These are phyloP conservation scores for Sitobion miscanthi DNA, from an alignment of 1,140 invertebrate species.

Conservation along the genomic window DNA sequence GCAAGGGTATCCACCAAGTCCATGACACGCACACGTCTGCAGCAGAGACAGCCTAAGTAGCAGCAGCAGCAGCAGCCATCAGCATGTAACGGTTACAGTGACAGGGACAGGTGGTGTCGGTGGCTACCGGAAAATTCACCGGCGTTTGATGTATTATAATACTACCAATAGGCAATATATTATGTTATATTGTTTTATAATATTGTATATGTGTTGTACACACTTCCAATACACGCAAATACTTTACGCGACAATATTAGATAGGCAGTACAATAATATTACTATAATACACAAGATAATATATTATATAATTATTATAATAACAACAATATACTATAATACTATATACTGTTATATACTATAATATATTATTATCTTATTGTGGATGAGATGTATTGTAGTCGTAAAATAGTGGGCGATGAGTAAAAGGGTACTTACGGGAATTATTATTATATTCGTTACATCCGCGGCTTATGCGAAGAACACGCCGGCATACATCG, in stretches of 20 bases:
- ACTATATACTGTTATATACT: constrained; percentile 9
- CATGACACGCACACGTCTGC: neutral
- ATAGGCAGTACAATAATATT: neutral
- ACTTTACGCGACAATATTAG: neutral
- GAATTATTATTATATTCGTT: neutral
- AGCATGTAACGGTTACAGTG: neutral
- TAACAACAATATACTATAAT: constrained; percentile 21
- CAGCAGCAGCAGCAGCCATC: neutral
- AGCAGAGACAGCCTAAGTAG: no score
- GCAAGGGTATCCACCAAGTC: neutral
- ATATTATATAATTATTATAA: neutral
- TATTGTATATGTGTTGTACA: neutral
- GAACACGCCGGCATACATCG: neutral
- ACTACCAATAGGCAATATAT: no score
- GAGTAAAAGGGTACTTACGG: neutral
- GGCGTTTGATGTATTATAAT: neutral
- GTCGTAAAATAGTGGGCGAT: no score
- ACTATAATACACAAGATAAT: neutral
- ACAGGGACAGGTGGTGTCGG: neutral
- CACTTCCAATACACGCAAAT: neutral
- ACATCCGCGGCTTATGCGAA: neutral
- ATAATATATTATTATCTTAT: constrained; percentile 23
- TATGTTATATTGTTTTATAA: neutral
- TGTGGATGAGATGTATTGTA: neutral
- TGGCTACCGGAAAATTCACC: neutral